These are phyloP conservation scores for Brachionus rotundiformis DNA, from an alignment of 1,140 invertebrate species.

Conservation along the genomic window DNA sequence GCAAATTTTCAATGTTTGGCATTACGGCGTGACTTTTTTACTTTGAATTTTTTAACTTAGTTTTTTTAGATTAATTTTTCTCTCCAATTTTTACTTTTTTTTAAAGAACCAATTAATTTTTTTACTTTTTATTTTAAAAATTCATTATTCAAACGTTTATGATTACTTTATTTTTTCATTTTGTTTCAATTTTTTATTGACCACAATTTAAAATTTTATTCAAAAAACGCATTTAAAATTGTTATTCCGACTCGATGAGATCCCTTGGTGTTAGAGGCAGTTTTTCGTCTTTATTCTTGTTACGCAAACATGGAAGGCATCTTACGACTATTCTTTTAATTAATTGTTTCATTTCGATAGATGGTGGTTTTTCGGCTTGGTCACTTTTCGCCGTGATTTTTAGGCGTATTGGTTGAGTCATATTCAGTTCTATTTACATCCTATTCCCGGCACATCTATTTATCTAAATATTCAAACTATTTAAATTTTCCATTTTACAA, in stretches of 20 bases:
- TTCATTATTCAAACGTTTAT: too few relatives aligned
- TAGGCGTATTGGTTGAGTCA: constrained; percentile 49
- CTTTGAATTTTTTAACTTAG: too few relatives aligned
- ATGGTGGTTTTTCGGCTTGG: constrained; percentile 34
- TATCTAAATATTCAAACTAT: neutral
- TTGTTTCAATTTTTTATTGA: too few relatives aligned
- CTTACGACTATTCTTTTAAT: constrained; percentile 16
- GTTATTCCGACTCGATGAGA: neutral
- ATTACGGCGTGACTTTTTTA: too few relatives aligned
- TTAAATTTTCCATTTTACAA: neutral
- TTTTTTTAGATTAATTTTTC: too few relatives aligned
- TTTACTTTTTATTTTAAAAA: too few relatives aligned
- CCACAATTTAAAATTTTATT: too few relatives aligned
- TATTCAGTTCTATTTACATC: constrained; percentile 8
- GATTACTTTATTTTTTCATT: too few relatives aligned
- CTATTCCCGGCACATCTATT: neutral
- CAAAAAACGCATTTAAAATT: too few relatives aligned
- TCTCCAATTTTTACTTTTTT: too few relatives aligned
- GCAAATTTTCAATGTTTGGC: too few relatives aligned
- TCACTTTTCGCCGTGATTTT: constrained; percentile 31
- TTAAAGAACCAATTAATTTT: too few relatives aligned
- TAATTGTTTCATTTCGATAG: constrained; percentile 50
- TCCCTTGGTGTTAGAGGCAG: neutral
- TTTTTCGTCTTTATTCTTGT: constrained; percentile 9
- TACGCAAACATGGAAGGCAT: constrained; percentile 27